Percentiles rank a stretch among this genome's conserved stretches.
phyloP scores from a whole-genome alignment of 2,113 vertebrate genomes.

The rat (Rattus norvegicus) region DNA sequence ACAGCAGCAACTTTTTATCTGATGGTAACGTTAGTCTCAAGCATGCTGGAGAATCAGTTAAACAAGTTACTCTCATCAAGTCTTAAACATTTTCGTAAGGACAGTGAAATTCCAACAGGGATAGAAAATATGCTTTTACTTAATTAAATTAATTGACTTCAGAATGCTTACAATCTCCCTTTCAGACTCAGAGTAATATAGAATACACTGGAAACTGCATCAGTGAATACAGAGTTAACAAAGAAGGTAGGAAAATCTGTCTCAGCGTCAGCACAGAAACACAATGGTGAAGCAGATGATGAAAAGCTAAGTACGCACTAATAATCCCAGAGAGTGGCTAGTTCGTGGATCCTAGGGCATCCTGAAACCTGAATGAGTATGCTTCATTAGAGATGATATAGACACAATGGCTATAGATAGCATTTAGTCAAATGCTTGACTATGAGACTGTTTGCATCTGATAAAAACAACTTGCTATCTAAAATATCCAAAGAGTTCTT shows the following conservation, averaged over 20 bases:
- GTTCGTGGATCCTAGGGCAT: neutral
- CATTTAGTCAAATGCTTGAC: neutral
- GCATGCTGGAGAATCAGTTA: neutral
- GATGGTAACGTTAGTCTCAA: neutral
- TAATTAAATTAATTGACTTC: slow-evolving; percentile 4
- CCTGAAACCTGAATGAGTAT: neutral
- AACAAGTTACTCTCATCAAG: slow-evolving; percentile 19
- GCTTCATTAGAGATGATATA: slow-evolving; percentile 29
- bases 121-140: neutral
- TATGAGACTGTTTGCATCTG: neutral
- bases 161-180: slow-evolving; percentile 1
- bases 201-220: neutral
- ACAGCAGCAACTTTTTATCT: slow-evolving; percentile 10
- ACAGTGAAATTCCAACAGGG: neutral
- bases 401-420: neutral
- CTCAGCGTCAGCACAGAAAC: slow-evolving; percentile 3
- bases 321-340: neutral
- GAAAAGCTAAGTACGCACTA: slow-evolving; percentile 1
- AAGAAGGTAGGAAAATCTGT: neutral
- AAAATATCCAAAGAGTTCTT: neutral
- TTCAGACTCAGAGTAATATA: neutral
- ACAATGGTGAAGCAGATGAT: neutral
- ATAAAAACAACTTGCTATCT: neutral
- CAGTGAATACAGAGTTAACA: neutral
- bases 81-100: neutral